Conservation (phyloP, 2,797 vertebrate genomes). For the Parambassis ranga region DNA sequence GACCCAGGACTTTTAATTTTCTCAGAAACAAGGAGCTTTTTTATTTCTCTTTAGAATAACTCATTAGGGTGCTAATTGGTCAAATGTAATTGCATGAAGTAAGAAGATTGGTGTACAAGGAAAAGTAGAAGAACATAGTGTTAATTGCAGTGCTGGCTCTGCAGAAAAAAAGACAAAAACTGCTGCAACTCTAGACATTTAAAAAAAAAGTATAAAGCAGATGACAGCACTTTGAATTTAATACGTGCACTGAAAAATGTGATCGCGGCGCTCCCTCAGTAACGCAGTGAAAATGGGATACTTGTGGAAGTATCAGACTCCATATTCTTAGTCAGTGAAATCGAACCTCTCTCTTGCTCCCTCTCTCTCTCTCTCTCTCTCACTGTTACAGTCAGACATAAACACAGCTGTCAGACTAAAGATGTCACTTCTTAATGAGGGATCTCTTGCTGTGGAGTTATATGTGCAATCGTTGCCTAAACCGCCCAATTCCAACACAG, state of each 20-base stretch:
- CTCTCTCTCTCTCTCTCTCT: conserved; percentile 26
- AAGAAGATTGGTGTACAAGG: conserved; percentile 14
- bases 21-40: conserved; percentile 60
- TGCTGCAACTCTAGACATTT: conserved; percentile 8
- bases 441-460: conserved; percentile 43
- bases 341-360: conserved; percentile 35
- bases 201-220: conserved; percentile 30
- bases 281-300: conserved; percentile 24
- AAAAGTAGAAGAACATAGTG: conserved; percentile 21
- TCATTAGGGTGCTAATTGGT: conserved; percentile 55
- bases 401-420: conserved; percentile 47
- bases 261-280: conserved; percentile 32
- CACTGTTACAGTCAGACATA: conserved; percentile 27
- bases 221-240: conserved; percentile 57
- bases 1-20: conserved; percentile 57
- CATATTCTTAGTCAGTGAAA: conserved; percentile 56
- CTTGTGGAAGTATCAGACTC: conserved; percentile 43
- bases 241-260: conserved; percentile 45
- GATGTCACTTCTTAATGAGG: conserved; percentile 42
- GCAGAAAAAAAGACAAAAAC: conserved; percentile 8
- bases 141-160: conserved; percentile 39
- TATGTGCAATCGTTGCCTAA: conserved; percentile 40
- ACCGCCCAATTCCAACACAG: conserved; percentile 35
- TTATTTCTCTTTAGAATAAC: conserved; percentile 24
- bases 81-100: conserved; percentile 12